These are phyloP conservation scores for Carettochelys insculpta DNA, from an alignment of 2,113 vertebrate genomes.

Conservation along the genomic window DNA sequence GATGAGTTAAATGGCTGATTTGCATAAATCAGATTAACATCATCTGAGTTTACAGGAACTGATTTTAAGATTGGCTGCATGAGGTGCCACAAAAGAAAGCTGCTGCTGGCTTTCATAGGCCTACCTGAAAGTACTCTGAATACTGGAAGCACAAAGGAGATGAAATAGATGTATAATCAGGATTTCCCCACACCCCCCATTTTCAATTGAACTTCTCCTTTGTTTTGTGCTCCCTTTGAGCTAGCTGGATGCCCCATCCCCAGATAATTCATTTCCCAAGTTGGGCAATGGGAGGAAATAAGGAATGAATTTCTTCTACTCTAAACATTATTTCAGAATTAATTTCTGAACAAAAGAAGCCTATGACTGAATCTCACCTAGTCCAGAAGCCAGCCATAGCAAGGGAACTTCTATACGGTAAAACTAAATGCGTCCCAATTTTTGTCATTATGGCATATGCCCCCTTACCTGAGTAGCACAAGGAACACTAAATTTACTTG, in stretches of 20 bases:
- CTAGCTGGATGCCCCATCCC: not conserved
- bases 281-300: not conserved
- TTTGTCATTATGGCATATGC: not conserved
- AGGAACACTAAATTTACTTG: not conserved
- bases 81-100: not conserved
- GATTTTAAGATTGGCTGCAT: not conserved
- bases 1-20: not conserved
- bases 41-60: not conserved
- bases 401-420: not conserved
- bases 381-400: not conserved
- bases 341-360: not conserved
- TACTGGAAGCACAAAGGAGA: not conserved
- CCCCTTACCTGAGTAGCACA: not conserved
- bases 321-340: not conserved
- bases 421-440: fast-evolving
- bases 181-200: no score
- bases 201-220: not conserved
- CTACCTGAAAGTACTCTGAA: not conserved
- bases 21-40: not conserved
- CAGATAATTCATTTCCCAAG: not conserved
- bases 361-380: not conserved
- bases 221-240: not conserved
- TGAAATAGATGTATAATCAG: not conserved
- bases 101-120: not conserved
- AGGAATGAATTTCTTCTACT: not conserved